Percentiles rank a stretch among this genome's conserved stretches.
phyloP scores from a whole-genome alignment of 1,140 invertebrate species.

The Heliconius nattereri region DNA sequence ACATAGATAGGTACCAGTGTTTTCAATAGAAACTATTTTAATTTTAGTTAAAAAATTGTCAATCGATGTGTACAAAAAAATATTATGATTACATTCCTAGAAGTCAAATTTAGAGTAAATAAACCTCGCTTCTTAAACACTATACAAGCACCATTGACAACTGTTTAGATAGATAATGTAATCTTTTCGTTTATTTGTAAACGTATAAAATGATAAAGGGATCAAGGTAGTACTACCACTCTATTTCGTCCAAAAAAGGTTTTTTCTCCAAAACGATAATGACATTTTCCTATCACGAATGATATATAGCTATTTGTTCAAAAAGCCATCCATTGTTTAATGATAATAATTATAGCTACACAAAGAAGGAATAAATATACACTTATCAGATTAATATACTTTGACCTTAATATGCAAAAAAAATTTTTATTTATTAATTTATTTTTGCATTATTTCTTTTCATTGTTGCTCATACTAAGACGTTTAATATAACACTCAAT shows the following conservation, averaged over 20 bases:
- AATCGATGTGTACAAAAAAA: neutral
- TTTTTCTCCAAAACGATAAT: neutral
- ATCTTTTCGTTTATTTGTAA: conserved; percentile 10
- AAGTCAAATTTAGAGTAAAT: neutral
- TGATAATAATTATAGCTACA: neutral
- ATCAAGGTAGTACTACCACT: neutral
- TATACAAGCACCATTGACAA: neutral
- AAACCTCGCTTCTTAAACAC: neutral
- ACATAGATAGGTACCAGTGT: too few relatives aligned
- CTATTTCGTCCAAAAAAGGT: neutral
- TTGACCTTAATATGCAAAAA: neutral
- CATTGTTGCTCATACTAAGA: too few relatives aligned
- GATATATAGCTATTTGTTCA: conserved; percentile 5
- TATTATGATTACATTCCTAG: neutral
- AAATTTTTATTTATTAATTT: neutral
- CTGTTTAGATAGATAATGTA: neutral
- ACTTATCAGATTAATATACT: neutral
- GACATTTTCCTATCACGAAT: neutral
- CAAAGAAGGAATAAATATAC: neutral
- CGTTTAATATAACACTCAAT: too few relatives aligned
- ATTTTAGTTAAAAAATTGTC: too few relatives aligned
- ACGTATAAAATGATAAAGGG: conserved; percentile 13
- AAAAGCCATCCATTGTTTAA: neutral
- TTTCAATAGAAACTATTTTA: too few relatives aligned
- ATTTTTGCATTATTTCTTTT: neutral